Evolutionary conservation across 2,113 vertebrate genomes (phyloP), one percentile per base, ranked within the genome.

Genomic region (Spheniscus mendiculus): DNA sequence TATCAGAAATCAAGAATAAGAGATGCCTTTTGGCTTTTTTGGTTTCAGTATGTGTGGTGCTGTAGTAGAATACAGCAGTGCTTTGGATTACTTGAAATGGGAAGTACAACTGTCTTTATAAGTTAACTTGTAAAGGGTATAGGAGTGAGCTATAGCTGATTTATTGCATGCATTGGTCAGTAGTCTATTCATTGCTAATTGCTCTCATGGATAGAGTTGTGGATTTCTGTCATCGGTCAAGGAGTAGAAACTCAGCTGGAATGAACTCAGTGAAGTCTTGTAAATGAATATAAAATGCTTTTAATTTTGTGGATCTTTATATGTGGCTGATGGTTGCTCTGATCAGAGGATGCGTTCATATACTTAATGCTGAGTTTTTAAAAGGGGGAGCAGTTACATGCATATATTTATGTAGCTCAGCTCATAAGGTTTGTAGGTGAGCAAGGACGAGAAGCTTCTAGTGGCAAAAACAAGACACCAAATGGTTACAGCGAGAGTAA

Each of bases 361-460:
- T 18, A 34, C 15, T 79, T 88, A 27, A 25, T 29, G 10, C 2
- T 45, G 25, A 53, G 32, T 74, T 84, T 90, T 36, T 14, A 5
- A 16, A 38, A 76, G 0, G 1, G 7, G 22, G 14, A 49, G 9
- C 13, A 45, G 29, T 50, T 76, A 9, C 0, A 0, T 63, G 36
- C 17, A 21, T 58, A 9, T 89, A 21, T 78, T 61, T 66, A 16
- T 13, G 9, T 23, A 66, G 38, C 42, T 76, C 22, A 83, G 13
- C 32, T 79, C 14, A 7, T 59, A 29, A 16, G 16, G 14, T 66
- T 55, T 87, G n/a, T 67, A n/a, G 27, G 10, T 85, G 25, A 70
- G 36, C 29, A 65, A 45, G 67, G 21, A 30, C 0, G 8, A 49
- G 12, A 87, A 26, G n/a, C 10, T 62, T 55, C 8, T 36, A 34